Percentiles rank a stretch among this genome's conserved stretches.
Evolutionary conservation across 2,113 vertebrate species (phyloP).

Genomic region (Daboia siamensis): DNA sequence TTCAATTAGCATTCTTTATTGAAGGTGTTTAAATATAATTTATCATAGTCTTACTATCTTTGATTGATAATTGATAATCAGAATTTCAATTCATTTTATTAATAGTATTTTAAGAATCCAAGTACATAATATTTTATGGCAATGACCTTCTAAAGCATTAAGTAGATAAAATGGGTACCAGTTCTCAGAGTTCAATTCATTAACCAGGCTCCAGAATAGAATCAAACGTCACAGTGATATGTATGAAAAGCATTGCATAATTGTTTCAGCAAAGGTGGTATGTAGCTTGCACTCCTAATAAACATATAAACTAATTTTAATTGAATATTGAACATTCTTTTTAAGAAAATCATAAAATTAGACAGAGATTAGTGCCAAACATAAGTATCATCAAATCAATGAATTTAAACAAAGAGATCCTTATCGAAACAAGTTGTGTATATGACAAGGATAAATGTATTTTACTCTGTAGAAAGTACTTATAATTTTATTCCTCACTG

Average conservation of each 20-base stretch:
- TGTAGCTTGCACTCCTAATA: not conserved
- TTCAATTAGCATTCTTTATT: not conserved
- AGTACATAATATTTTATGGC: not conserved
- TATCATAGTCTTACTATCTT: accelerated
- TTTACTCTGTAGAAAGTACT: not conserved
- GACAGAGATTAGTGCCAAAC: not conserved
- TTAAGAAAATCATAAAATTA: not conserved
- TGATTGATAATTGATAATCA: not conserved
- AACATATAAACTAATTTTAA: not conserved
- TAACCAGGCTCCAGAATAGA: slow-evolving; percentile 2
- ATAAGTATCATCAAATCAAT: not conserved
- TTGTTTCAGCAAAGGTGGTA: not conserved
- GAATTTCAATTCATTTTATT: not conserved
- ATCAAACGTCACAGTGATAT: slow-evolving; percentile 2
- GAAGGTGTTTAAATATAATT: not conserved
- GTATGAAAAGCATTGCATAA: not conserved
- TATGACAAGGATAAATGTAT: not conserved
- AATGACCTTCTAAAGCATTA: not conserved
- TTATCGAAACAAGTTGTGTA: not conserved
- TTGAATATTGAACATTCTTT: not conserved
- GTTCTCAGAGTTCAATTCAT: slow-evolving; percentile 7
- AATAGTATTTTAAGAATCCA: slow-evolving; percentile 15
- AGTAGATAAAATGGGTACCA: not conserved
- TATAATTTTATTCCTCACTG: not conserved
- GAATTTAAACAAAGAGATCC: not conserved